Percentiles rank a stretch among this genome's conserved stretches.
phyloP scores from a whole-genome alignment of 2,888 invertebrate genomes.

The Brachycybe producta region DNA sequence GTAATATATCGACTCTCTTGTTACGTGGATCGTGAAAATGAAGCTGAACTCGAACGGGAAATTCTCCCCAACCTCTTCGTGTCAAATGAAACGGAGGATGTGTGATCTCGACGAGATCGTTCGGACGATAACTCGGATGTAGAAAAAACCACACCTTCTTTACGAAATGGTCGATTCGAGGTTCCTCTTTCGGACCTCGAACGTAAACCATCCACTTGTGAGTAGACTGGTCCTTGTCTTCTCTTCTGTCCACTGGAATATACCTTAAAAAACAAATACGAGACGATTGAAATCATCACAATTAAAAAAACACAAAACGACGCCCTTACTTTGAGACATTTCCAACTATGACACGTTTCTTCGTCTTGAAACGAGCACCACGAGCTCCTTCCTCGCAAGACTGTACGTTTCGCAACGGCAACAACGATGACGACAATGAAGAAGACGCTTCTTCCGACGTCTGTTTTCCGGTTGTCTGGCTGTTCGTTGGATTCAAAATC shows the following conservation, averaged over 20 bases:
- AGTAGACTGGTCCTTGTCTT: conserved; percentile 49
- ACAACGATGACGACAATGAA: background rate
- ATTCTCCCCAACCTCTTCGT: conserved; percentile 84
- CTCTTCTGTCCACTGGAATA: conserved; percentile 52
- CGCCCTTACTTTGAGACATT: conserved; percentile 10
- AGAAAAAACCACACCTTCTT: conserved; percentile 63
- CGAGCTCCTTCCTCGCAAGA: background rate
- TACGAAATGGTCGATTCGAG: conserved; percentile 49
- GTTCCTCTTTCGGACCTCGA: conserved; percentile 49
- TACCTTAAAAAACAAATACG: no score
- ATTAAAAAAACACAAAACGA: background rate
- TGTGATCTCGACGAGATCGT: conserved; percentile 65
- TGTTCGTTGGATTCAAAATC: no score
- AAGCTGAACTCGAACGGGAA: conserved; percentile 65
- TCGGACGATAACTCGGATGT: conserved; percentile 75
- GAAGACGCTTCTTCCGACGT: no score
- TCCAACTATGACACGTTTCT: conserved; percentile 11
- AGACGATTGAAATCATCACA: background rate
- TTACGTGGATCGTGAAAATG: conserved; percentile 60
- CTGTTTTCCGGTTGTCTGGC: background rate
- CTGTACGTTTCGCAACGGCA: background rate
- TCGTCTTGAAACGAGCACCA: conserved; percentile 10
- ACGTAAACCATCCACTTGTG: conserved; percentile 88
- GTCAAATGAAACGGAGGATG: conserved; percentile 69
- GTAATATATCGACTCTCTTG: conserved; percentile 64